Conservation (phyloP, 2,797 vertebrate species). For the Stomatorhinus walkeri region DNA sequence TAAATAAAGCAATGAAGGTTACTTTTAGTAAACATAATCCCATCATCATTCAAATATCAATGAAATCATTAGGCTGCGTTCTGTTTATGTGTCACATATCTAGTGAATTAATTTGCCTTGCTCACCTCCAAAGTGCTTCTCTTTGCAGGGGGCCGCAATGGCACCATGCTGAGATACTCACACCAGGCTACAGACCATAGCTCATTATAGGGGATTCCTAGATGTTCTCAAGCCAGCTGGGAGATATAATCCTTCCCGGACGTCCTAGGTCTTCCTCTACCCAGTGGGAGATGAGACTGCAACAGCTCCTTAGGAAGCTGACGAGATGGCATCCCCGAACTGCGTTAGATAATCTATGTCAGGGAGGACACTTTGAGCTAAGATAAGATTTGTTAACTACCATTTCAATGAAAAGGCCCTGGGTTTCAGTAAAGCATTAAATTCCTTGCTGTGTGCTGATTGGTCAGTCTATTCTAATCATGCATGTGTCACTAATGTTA, state of each 20-base stretch:
- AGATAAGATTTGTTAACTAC: background rate
- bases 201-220: background rate
- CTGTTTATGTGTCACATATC: background rate
- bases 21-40: background rate
- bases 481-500: background rate
- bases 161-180: background rate
- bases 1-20: background rate
- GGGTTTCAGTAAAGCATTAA: background rate
- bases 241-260: background rate
- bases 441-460: background rate
- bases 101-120: background rate
- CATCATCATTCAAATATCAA: background rate
- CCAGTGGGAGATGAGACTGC: background rate
- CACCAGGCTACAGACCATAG: background rate
- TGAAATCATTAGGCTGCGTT: background rate
- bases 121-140: background rate
- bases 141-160: background rate
- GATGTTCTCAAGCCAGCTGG: background rate
- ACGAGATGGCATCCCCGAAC: background rate
- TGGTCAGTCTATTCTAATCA: background rate
- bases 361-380: background rate
- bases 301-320: background rate
- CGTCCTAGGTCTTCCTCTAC: background rate
- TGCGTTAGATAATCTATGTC: background rate
- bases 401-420: background rate